These are phyloP conservation scores for Nothocercus nigrocapillus DNA, from an alignment of 2,113 vertebrate genomes.

Conservation along the genomic window DNA sequence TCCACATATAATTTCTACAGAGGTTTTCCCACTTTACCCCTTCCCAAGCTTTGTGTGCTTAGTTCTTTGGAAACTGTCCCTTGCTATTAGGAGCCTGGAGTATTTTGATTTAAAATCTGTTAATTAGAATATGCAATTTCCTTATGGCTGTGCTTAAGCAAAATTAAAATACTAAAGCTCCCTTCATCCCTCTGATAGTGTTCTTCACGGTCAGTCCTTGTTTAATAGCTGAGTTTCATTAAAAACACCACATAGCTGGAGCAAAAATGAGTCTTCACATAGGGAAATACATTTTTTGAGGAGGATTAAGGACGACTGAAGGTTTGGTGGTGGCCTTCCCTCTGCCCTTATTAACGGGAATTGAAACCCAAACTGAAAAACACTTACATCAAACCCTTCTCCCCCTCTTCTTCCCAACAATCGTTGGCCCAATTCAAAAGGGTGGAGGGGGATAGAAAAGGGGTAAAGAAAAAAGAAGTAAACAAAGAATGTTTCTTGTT, in stretches of 20 bases:
- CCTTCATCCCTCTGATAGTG: background rate
- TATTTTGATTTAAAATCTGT: background rate
- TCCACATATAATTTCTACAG: background rate
- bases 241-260: background rate
- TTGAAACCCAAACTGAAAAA: background rate
- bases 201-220: background rate
- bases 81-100: background rate
- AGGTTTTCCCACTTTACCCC: background rate
- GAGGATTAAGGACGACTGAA: background rate
- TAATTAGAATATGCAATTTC: background rate
- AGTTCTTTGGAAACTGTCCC: background rate
- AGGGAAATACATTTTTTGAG: slow-evolving; percentile 4
- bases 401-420: background rate
- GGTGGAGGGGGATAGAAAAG: background rate
- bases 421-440: background rate
- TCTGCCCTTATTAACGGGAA: background rate
- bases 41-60: background rate
- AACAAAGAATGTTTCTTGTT: slow-evolving; percentile 64
- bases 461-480: slow-evolving; percentile 25
- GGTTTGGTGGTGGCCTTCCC: background rate
- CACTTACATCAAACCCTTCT: background rate
- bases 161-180: background rate
- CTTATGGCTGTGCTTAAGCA: background rate
- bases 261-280: background rate
- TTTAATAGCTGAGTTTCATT: background rate